Evolutionary conservation across 2,888 invertebrate genomes (phyloP).

Genomic region (Sinohyriopsis cumingii): DNA sequence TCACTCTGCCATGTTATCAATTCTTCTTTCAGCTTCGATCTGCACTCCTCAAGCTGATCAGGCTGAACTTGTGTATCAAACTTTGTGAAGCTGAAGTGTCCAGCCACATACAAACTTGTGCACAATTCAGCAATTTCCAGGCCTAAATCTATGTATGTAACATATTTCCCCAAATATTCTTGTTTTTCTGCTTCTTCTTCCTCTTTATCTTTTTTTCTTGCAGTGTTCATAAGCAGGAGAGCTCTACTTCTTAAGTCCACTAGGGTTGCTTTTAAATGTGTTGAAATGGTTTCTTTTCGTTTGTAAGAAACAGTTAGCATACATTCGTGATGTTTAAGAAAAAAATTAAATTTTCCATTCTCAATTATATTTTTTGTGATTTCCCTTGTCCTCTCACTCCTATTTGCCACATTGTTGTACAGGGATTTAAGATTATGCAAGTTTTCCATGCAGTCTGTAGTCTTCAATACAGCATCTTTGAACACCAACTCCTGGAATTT

Average conservation of each 20-base stretch:
- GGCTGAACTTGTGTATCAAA: slow-evolving; percentile 5
- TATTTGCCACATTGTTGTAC: slow-evolving; percentile 47
- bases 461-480: slow-evolving; percentile 22
- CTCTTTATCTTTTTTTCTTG: slow-evolving; percentile 2
- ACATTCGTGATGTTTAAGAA: slow-evolving; percentile 11
- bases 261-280: slow-evolving; percentile 14
- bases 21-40: slow-evolving; percentile 8
- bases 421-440: slow-evolving; percentile 39
- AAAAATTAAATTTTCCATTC: slow-evolving; percentile 29
- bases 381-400: slow-evolving; percentile 44
- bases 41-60: slow-evolving; percentile 9
- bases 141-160: slow-evolving; percentile 12
- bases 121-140: slow-evolving; percentile 16
- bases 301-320: slow-evolving; percentile 21
- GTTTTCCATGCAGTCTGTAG: slow-evolving; percentile 34
- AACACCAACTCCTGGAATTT: slow-evolving; percentile 8
- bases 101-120: slow-evolving; percentile 10
- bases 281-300: slow-evolving; percentile 19
- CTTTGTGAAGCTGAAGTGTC: slow-evolving; percentile 14
- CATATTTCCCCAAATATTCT: slow-evolving; percentile 12
- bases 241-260: slow-evolving; percentile 43
- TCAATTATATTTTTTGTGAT: slow-evolving; percentile 30
- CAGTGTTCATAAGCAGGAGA: slow-evolving; percentile 33
- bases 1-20: slow-evolving; percentile 25
- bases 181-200: too few species aligned